phyloP scores from a whole-genome alignment of 2,888 invertebrate genomes.

The Lordiphosa andalusiaca region DNA sequence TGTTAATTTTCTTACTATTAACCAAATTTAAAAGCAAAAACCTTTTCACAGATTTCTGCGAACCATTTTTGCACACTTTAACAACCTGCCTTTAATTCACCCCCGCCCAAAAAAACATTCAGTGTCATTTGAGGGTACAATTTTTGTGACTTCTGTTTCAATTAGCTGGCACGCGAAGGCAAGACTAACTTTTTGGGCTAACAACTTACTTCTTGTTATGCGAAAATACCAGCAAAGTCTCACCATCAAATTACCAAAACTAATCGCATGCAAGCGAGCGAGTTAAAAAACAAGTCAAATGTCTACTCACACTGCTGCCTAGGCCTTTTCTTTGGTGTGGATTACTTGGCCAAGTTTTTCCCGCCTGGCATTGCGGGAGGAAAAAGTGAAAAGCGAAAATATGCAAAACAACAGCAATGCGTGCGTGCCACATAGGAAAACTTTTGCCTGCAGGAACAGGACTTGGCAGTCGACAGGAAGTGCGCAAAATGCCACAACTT shows the following conservation, averaged over 20 bases:
- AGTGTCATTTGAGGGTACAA: conserved; percentile 52
- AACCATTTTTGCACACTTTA: no score
- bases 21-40: no score
- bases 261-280: conserved; percentile 76
- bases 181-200: conserved; percentile 48
- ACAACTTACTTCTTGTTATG: conserved; percentile 64
- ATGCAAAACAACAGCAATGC: conserved; percentile 73
- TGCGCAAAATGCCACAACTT: conserved; percentile 78
- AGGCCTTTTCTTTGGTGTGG: conserved; percentile 57
- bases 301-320: conserved; percentile 23
- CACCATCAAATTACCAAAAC: conserved; percentile 76
- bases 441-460: conserved; percentile 48
- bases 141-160: conserved; percentile 65
- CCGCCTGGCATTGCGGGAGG: conserved; percentile 39
- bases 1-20: no score
- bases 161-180: conserved; percentile 61
- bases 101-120: conserved; percentile 20
- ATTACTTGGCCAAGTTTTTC: conserved; percentile 51
- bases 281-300: conserved; percentile 35
- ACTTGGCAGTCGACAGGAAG: conserved; percentile 69
- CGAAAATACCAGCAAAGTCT: conserved; percentile 35
- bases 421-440: conserved; percentile 49
- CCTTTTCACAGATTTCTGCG: no score
- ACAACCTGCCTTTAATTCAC: no score
- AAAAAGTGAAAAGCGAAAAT: conserved; percentile 61